Conservation (phyloP, 2,888 invertebrate genomes). For the Mythimna albipuncta region DNA sequence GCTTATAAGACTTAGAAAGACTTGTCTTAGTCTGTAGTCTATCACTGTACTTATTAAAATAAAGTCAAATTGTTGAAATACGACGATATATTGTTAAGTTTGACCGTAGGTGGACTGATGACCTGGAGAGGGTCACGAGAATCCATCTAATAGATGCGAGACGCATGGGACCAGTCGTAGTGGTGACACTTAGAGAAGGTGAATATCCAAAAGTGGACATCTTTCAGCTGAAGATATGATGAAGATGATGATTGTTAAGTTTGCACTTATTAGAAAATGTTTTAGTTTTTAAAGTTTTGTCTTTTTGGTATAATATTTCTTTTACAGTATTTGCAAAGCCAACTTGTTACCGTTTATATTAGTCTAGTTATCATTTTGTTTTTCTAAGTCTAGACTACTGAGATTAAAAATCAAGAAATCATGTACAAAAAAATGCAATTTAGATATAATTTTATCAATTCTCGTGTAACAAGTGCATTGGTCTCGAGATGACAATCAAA, state of each 20-base stretch:
- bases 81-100: no score
- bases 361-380: background rate
- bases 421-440: background rate
- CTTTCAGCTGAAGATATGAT: no score
- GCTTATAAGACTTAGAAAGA: background rate
- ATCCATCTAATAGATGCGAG: no score
- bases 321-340: background rate
- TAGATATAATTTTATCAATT: constrained; percentile 18
- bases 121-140: no score
- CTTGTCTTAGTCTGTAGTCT: background rate
- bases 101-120: no score
- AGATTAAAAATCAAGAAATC: constrained; percentile 16
- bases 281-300: background rate
- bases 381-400: background rate
- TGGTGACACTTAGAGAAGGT: no score
- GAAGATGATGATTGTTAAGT: no score
- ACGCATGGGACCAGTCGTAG: no score
- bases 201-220: no score
- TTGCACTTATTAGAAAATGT: background rate
- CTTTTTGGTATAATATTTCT: background rate
- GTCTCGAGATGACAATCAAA: constrained; percentile 38
- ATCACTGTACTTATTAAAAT: no score
- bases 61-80: no score
- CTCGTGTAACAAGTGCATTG: constrained; percentile 13
- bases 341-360: background rate